These are phyloP conservation scores for Pachypanchax playfairii DNA, from an alignment of 2,113 vertebrate species.

Conservation along the genomic window DNA sequence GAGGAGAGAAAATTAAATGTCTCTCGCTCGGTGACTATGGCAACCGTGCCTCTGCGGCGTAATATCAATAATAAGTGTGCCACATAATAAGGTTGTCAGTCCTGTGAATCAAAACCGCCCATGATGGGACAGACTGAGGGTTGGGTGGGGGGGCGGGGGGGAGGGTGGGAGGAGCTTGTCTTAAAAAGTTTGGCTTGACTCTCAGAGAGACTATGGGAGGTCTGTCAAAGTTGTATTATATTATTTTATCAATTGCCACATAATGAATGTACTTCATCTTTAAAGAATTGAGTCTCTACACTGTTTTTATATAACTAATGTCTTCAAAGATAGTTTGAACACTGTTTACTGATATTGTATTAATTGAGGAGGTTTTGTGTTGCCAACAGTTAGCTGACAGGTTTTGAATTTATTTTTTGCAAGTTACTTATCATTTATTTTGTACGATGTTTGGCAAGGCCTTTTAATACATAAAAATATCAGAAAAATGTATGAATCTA, in stretches of 20 bases:
- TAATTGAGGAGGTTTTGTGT: no score
- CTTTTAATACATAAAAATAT: no score
- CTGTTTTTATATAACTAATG: no score
- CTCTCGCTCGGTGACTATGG: slow-evolving; percentile 99
- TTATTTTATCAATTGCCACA: not conserved
- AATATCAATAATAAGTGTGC: slow-evolving; percentile 99
- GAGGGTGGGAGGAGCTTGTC: slow-evolving; percentile 16
- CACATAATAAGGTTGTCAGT: slow-evolving; percentile 99
- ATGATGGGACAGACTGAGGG: slow-evolving; percentile 55
- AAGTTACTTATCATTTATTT: no score
- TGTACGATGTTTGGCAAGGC: no score
- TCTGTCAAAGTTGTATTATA: not conserved
- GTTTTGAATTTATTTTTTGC: no score
- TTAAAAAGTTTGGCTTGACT: slow-evolving; percentile 58
- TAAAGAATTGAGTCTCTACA: not conserved
- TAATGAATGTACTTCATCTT: not conserved
- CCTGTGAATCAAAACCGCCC: slow-evolving; percentile 92
- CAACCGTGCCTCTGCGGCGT: slow-evolving; percentile 94
- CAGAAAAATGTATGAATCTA: no score
- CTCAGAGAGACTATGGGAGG: slow-evolving; percentile 24
- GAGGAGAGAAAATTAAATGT: slow-evolving; percentile 99
- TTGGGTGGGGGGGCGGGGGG: not conserved
- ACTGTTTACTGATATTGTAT: no score
- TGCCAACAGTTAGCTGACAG: no score
- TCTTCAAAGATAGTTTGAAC: no score